These are phyloP conservation scores for Xenus cinereus DNA, from an alignment of 2,113 vertebrate species.

Conservation along the genomic window DNA sequence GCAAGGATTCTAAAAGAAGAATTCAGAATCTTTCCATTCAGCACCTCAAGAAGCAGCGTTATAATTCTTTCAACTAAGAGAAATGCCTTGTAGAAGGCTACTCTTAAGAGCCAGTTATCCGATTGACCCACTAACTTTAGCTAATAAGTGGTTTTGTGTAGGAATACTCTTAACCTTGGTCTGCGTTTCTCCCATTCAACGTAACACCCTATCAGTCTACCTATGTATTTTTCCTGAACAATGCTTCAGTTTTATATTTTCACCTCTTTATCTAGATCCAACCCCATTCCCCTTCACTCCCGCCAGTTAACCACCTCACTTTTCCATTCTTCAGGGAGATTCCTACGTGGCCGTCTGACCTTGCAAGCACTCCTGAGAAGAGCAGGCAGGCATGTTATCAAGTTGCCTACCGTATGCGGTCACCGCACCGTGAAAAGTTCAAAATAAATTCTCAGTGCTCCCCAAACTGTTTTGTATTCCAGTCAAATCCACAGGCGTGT, in stretches of 20 bases:
- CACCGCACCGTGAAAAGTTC: not conserved
- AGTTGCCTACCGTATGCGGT: rapidly evolving
- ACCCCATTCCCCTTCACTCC: not conserved
- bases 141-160: not conserved
- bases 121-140: not conserved
- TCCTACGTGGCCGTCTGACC: not conserved
- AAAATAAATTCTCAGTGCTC: not conserved
- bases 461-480: not conserved
- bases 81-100: not conserved
- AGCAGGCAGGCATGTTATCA: not conserved
- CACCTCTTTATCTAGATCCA: not conserved
- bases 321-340: not conserved
- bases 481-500: not conserved
- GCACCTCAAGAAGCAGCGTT: not conserved
- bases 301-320: not conserved
- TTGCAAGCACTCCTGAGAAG: not conserved
- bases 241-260: not conserved
- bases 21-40: not conserved
- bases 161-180: not conserved
- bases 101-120: not conserved
- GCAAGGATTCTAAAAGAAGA: not conserved
- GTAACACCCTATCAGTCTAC: not conserved
- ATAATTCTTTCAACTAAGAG: not conserved
- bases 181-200: not conserved
- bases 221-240: not conserved